A percentile compares a stretch with the other conserved stretches of the same genome.
Conservation (phyloP, 2,113 vertebrate genomes). For the Colossoma macropomum region DNA sequence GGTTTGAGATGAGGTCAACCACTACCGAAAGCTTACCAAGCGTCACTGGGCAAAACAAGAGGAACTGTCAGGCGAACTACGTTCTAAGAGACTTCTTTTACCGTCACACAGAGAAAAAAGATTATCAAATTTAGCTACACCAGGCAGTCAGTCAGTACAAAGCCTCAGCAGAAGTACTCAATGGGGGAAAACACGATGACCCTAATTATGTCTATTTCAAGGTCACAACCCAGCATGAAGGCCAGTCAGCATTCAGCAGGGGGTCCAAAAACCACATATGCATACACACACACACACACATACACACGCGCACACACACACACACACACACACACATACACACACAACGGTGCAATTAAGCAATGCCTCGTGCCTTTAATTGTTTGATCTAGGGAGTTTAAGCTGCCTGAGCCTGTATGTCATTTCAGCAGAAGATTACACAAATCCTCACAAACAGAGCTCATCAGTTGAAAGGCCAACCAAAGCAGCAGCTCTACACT, state of each 20-base stretch:
- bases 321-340: too few relatives aligned
- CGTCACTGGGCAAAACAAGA: not conserved
- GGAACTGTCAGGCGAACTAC: not conserved
- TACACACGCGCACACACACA: too few relatives aligned
- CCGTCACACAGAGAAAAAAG: too few relatives aligned
- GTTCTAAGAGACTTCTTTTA: not conserved
- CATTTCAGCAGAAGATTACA: conserved; percentile 6
- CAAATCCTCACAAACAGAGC: conserved; percentile 16
- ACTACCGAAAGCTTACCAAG: not conserved
- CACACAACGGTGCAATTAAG: not conserved
- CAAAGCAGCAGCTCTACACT: not conserved
- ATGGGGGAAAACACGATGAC: conserved; percentile 21
- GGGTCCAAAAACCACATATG: too few relatives aligned
- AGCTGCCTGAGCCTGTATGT: not conserved
- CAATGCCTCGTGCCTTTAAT: not conserved
- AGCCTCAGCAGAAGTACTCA: not conserved
- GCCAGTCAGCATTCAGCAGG: not conserved
- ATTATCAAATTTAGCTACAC: not conserved
- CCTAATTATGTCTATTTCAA: conserved; percentile 12
- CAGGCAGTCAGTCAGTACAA: not conserved
- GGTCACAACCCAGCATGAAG: conserved; percentile 4
- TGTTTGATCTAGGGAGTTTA: conserved; percentile 16
- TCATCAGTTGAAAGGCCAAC: not conserved
- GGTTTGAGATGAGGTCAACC: not conserved
- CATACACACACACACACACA: not conserved